Conservation (phyloP, 1,140 invertebrate species). For the Saxidomus purpurata region DNA sequence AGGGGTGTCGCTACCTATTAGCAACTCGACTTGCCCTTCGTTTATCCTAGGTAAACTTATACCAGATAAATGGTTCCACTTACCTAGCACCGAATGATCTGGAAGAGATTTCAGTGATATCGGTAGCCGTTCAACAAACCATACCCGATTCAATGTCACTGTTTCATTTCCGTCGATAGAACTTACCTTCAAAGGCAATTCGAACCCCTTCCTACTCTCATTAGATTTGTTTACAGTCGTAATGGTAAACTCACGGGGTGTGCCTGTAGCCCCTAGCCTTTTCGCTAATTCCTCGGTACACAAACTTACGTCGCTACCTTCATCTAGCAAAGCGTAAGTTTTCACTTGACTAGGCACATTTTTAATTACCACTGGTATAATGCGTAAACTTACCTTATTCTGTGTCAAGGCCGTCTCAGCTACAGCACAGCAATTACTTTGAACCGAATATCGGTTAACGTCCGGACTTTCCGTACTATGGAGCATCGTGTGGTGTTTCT, state of each 20-base stretch:
- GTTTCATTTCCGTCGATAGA: slow-evolving; percentile 2
- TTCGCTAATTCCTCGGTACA: slow-evolving; percentile 22
- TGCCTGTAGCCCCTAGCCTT: slow-evolving; percentile 4
- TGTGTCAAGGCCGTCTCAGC: too few relatives aligned
- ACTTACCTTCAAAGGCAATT: slow-evolving; percentile 36
- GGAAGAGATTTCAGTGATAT: slow-evolving; percentile 27
- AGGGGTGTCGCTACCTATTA: slow-evolving; percentile 33
- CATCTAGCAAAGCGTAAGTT: slow-evolving; percentile 37
- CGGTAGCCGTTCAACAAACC: slow-evolving; percentile 8
- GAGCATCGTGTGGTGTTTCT: slow-evolving; percentile 46
- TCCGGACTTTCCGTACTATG: too few relatives aligned
- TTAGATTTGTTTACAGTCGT: slow-evolving; percentile 36
- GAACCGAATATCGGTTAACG: not conserved
- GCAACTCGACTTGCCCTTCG: not conserved
- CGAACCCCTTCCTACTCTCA: not conserved
- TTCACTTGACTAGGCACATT: not conserved
- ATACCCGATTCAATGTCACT: not conserved
- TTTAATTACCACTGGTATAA: slow-evolving; percentile 8
- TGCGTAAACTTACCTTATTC: slow-evolving; percentile 53
- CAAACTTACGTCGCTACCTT: slow-evolving; percentile 41
- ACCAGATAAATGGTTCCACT: slow-evolving; percentile 27
- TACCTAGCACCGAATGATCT: not conserved
- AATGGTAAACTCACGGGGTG: slow-evolving; percentile 30
- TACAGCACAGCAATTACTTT: slow-evolving; percentile 15
- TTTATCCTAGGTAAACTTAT: slow-evolving; percentile 18